Conservation (phyloP, 2,797 vertebrate genomes). For the Anguilla marmorata region DNA sequence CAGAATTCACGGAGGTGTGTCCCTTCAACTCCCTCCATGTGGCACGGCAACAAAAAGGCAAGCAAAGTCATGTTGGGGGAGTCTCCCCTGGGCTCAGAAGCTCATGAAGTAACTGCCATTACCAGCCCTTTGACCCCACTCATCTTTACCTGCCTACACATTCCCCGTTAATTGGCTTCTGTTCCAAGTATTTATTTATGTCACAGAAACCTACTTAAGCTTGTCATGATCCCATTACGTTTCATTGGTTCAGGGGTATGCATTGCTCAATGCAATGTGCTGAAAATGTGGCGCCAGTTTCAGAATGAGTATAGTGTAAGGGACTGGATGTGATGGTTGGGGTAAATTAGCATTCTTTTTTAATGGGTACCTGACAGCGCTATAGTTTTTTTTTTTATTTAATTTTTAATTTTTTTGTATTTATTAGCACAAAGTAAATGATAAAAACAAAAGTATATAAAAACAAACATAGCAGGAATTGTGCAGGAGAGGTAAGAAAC, state of each 20-base stretch:
- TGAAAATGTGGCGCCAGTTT: neutral
- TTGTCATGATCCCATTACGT: neutral
- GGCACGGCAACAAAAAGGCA: slow-evolving; percentile 33
- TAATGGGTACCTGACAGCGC: neutral
- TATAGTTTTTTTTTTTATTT: neutral
- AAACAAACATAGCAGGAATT: too few species aligned
- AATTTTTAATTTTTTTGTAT: too few species aligned
- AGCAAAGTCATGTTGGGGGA: slow-evolving; percentile 50
- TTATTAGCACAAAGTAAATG: too few species aligned
- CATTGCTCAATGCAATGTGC: neutral
- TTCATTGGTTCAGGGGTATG: neutral
- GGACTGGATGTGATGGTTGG: neutral
- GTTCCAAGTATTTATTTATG: neutral
- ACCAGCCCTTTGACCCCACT: slow-evolving; percentile 14
- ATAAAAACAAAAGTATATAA: too few species aligned
- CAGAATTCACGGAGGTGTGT: neutral
- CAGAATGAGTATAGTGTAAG: neutral
- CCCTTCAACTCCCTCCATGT: neutral
- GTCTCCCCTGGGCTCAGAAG: slow-evolving; percentile 33
- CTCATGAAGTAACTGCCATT: neutral
- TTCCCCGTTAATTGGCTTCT: neutral
- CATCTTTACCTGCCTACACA: slow-evolving; percentile 1
- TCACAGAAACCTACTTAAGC: neutral
- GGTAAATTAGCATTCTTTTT: neutral
- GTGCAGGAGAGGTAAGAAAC: too few species aligned